Percentiles rank a stretch among this genome's conserved stretches.
Conservation (phyloP, 2,113 vertebrate species). For the Setophaga coronata region DNA sequence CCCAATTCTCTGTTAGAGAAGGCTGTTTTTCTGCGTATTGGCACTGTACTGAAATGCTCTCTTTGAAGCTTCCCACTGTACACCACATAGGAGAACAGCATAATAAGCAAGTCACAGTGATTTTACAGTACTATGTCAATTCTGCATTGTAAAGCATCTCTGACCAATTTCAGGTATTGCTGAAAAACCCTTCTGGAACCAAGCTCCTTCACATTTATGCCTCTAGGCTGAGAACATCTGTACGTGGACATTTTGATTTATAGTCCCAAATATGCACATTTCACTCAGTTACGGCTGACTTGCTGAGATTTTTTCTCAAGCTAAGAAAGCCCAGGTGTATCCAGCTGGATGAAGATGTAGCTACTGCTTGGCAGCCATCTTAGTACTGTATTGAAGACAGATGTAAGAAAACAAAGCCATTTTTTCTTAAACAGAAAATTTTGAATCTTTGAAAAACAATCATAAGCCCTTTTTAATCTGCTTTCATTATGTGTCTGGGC, state of each 20-base stretch:
- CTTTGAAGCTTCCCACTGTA: neutral
- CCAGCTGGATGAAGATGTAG: constrained; percentile 22
- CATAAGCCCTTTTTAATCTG: neutral
- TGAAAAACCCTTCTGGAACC: neutral
- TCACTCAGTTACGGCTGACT: neutral
- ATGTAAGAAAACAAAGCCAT: neutral
- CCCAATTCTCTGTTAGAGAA: neutral
- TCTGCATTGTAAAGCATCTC: neutral
- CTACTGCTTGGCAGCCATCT: constrained; percentile 24
- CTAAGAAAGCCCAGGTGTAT: constrained; percentile 29
- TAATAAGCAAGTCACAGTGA: neutral
- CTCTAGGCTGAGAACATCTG: constrained; percentile 3
- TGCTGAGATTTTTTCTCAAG: neutral
- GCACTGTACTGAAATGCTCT: neutral
- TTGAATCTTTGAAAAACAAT: neutral
- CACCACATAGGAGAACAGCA: neutral
- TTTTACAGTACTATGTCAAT: neutral
- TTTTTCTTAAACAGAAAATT: neutral
- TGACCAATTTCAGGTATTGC: neutral
- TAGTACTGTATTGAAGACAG: neutral
- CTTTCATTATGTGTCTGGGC: neutral
- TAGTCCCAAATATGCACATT: neutral
- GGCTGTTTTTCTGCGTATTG: neutral
- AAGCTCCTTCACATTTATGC: neutral
- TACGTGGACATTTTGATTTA: neutral